Evolutionary conservation across 2,113 vertebrate genomes (phyloP).

Genomic region (Archocentrus centrarchus): DNA sequence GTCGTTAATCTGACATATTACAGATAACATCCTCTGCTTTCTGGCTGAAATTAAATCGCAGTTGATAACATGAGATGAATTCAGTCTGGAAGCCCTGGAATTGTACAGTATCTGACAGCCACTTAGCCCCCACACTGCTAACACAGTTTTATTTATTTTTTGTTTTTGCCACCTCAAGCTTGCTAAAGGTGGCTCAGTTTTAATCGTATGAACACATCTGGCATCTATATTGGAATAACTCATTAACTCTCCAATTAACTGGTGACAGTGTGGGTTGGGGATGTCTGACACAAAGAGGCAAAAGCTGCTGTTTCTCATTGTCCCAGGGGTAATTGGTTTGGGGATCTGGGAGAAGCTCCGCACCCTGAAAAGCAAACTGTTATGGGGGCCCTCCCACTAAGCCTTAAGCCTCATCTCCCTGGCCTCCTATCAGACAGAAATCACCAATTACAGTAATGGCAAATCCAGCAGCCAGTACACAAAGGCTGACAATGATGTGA

Average conservation of each 20-base stretch:
- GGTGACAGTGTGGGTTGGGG: slow-evolving; percentile 66
- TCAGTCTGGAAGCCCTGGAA: slow-evolving; percentile 13
- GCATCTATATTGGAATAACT: slow-evolving; percentile 75
- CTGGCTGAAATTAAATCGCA: slow-evolving; percentile 42
- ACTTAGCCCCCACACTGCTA: background rate
- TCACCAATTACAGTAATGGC: slow-evolving; percentile 78
- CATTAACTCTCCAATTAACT: slow-evolving; percentile 75
- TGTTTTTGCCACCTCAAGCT: slow-evolving; percentile 39
- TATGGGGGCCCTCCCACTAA: slow-evolving; percentile 48
- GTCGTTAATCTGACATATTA: slow-evolving; percentile 57
- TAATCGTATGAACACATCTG: slow-evolving; percentile 57
- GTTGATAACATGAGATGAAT: slow-evolving; percentile 44
- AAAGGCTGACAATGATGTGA: slow-evolving; percentile 57
- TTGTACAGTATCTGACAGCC: background rate
- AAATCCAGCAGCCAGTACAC: slow-evolving; percentile 54
- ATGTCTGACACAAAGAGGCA: slow-evolving; percentile 71
- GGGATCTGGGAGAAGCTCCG: slow-evolving; percentile 40
- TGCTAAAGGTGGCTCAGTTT: slow-evolving; percentile 47
- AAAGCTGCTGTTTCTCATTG: slow-evolving; percentile 65
- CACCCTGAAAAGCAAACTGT: slow-evolving; percentile 59
- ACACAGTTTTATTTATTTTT: background rate
- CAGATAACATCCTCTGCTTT: slow-evolving; percentile 43
- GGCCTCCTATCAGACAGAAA: slow-evolving; percentile 54
- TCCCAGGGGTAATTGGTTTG: slow-evolving; percentile 68
- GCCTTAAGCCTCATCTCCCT: slow-evolving; percentile 52